Base-by-base conservation (phyloP, 2,888 invertebrate species). In the Griposia aprilina region DNA sequence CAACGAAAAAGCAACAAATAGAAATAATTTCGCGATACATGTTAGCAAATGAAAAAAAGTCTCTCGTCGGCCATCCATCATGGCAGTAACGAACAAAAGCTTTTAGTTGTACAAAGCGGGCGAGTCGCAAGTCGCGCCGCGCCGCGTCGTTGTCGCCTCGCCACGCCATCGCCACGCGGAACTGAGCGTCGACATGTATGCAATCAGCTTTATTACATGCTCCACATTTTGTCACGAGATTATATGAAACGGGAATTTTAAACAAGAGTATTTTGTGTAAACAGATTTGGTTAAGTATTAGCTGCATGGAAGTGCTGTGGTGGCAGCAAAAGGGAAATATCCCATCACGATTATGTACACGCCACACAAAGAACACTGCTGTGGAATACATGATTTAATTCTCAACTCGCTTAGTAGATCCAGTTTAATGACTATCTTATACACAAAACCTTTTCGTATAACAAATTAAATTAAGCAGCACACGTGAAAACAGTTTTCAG, bases 11-110 rank as follows among this genome's bases (percentile, higher is more conserved):
- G 78, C 87, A 79, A 86, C 90, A 86, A 87, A 87, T 83, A 73
- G 80, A 86, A 88, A 86, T 83, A 83, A 89, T 87, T 84, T 87
- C 82, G 88, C 87, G 87, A 90, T 90, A 87, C 87, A 84, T 81
- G 89, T 87, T 87, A 88, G 85, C 89, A 89, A 91, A 92, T 89
- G 91, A 91, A 89, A 90, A 90, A 88, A 89, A 84, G 86, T 89
- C 87, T 87, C 84, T 87, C 87, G 87, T 76, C 81, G 80, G 85
- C 84, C 88, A 92, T 91, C 90, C 92, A 91, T 93, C 93, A 92
- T 87, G 80, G 69, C 66, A 62, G 79, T 83, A 84, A 90, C 87
- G 88, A 88, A 91, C 91, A 91, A 93, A 92, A 88, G 90, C 91
- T 92, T 92, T 92, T 91, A 91, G 90, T 86, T 70, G 86, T 80